Evolutionary conservation across 2,888 invertebrate genomes (phyloP), one percentile per base, ranked within the genome.

Genomic region (Thera britannica): DNA sequence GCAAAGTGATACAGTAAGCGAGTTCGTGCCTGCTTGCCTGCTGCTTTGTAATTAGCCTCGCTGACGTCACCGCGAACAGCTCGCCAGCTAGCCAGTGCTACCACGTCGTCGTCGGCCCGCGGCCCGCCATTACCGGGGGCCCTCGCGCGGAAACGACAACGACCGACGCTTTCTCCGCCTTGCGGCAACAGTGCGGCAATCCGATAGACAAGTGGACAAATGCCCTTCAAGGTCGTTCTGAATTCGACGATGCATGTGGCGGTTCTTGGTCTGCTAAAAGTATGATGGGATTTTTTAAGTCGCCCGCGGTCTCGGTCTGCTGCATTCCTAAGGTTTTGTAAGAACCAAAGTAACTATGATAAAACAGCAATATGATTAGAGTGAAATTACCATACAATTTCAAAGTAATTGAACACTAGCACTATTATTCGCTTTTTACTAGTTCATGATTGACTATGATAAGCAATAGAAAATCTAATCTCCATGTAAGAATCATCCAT

Each of bases 111-210:
- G 11, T 8, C 23, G 52, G 23, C 8, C 23, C 34, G 52, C 79
- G 75, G 76, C 77, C 83, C 80, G 87, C 88, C 87, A 91, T 92
- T 92, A 93, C 83, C 75, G 84, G 82, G 81, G 79, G 90, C 92
- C 90, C 83, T 91, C 89, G 90, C 89, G 93, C 90, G 92, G 90
- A 92, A 92, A 92, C 89, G 91, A 92, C 92, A 91, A 92, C 89
- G 92, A 90, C 92, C 92, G 90, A 76, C 82, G 90, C 90, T 92
- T 92, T 93, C 92, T 89, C 89, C 87, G 84, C 77, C 81, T 76
- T 77, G 78, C 83, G 80, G 79, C 82, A 81, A 72, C 75, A 75
- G 79, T 77, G 62, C 62, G 60, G 77, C 77, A 73, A 79, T 81
- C 70, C 73, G 75, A 62, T 57, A 66, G 46, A 68, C 62, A 55